Conservation (phyloP, 2,113 vertebrate species). For the Myiopsitta monachus region DNA sequence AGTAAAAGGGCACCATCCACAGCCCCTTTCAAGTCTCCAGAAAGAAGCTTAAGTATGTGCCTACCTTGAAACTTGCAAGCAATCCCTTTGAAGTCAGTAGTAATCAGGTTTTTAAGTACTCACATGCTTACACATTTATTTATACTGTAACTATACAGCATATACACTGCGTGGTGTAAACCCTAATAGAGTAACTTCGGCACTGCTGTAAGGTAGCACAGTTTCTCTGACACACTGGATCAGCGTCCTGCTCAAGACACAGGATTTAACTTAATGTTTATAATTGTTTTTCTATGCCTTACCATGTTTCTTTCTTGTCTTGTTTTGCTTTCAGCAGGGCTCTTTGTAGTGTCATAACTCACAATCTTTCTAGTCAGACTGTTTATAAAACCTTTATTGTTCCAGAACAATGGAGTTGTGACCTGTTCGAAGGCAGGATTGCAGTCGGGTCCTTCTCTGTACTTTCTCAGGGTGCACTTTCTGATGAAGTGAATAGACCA, state of each 20-base stretch:
- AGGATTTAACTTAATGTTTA: background rate
- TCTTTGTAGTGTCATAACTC: slow-evolving; percentile 43
- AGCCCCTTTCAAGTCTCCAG: background rate
- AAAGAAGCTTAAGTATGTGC: background rate
- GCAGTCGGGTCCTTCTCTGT: background rate
- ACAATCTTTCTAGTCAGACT: slow-evolving; percentile 23
- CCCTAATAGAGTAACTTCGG: background rate
- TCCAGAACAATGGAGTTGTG: slow-evolving; percentile 49
- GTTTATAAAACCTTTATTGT: slow-evolving; percentile 60
- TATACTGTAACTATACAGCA: background rate
- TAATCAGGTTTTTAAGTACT: slow-evolving; percentile 8
- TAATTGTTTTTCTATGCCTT: background rate
- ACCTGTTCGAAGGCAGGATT: background rate
- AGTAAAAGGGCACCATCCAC: background rate
- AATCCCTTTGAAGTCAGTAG: background rate
- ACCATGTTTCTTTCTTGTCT: background rate
- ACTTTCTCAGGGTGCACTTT: slow-evolving; percentile 59
- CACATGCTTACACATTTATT: background rate
- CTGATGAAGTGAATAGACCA: slow-evolving; percentile 45
- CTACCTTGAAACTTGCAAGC: background rate
- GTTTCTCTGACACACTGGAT: background rate
- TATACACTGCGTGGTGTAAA: background rate
- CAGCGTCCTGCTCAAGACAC: background rate
- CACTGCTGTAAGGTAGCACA: background rate
- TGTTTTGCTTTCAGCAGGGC: slow-evolving; percentile 26